A percentile compares a stretch with the other conserved stretches of the same genome.
Conservation (phyloP, 2,113 vertebrate genomes). For the Daubentonia madagascariensis region DNA sequence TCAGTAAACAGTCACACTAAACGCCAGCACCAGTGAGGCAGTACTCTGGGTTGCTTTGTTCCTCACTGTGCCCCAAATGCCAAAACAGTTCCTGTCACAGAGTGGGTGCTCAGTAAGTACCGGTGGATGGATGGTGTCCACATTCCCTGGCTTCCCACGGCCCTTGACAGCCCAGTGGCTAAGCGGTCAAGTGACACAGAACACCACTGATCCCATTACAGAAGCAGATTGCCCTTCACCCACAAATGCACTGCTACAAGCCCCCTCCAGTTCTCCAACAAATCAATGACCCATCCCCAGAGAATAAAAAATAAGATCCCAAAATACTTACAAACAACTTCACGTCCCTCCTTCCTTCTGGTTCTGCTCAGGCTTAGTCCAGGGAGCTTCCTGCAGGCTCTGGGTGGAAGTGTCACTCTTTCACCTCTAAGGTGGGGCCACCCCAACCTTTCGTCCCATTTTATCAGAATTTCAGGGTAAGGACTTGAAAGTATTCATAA, state of each 20-base stretch:
- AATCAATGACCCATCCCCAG: rapidly evolving
- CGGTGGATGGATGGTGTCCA: rapidly evolving
- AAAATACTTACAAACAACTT: rapidly evolving
- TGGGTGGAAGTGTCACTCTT: rapidly evolving
- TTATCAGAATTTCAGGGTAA: background rate
- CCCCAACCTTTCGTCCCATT: background rate
- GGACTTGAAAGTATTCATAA: no score
- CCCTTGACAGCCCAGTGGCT: background rate
- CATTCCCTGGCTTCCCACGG: rapidly evolving
- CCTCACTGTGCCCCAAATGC: background rate
- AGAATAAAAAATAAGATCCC: background rate
- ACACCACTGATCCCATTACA: rapidly evolving
- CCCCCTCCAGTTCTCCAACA: rapidly evolving
- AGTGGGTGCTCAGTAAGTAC: background rate
- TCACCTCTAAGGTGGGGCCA: background rate
- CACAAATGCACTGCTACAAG: rapidly evolving
- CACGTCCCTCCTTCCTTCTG: no score
- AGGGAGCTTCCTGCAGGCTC: background rate
- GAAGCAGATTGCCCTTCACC: background rate
- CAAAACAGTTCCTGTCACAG: background rate
- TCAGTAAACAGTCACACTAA: rapidly evolving
- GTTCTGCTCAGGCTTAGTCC: background rate
- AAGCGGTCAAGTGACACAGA: background rate
- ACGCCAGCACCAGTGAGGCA: rapidly evolving
- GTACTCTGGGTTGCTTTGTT: background rate